Evolutionary conservation across 2,888 invertebrate genomes (phyloP).

Genomic region (Spialia ferax): DNA sequence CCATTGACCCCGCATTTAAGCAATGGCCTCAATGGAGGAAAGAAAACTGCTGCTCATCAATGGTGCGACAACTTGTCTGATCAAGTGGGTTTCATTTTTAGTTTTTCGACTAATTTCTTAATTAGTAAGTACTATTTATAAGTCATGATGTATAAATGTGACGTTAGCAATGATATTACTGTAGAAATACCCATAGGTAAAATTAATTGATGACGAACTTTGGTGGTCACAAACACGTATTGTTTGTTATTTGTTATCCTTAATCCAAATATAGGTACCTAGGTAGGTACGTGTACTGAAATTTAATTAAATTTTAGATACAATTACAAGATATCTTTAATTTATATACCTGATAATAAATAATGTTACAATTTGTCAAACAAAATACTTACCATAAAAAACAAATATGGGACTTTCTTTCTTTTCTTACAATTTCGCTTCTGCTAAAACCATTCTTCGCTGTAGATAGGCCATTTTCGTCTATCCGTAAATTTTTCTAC

Average conservation of each 20-base stretch:
- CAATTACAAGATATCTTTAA: too few species aligned
- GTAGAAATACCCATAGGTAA: constrained; percentile 9
- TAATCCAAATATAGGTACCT: constrained; percentile 17
- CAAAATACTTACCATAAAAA: too few species aligned
- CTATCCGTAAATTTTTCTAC: constrained; percentile 31
- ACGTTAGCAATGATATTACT: not conserved
- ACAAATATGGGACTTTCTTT: too few species aligned
- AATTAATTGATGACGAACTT: constrained; percentile 29
- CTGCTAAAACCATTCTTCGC: not conserved
- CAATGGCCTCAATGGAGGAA: constrained; percentile 83
- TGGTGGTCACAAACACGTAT: not conserved
- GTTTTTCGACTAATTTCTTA: too few species aligned
- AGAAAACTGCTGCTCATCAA: constrained; percentile 84
- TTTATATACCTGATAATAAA: too few species aligned
- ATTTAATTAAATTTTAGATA: not conserved
- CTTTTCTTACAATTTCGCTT: too few species aligned
- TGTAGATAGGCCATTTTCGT: not conserved
- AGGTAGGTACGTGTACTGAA: constrained; percentile 19
- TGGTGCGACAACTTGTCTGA: constrained; percentile 88
- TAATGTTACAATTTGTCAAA: too few species aligned
- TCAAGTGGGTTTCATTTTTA: constrained; percentile 80
- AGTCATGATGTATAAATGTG: not conserved
- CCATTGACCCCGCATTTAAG: constrained; percentile 79
- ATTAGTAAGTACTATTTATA: not conserved
- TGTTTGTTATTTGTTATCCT: constrained; percentile 35